Percentiles rank a stretch among this genome's conserved stretches.
Conservation (phyloP, 1,140 invertebrate species). For the Lasaia peninsularis region DNA sequence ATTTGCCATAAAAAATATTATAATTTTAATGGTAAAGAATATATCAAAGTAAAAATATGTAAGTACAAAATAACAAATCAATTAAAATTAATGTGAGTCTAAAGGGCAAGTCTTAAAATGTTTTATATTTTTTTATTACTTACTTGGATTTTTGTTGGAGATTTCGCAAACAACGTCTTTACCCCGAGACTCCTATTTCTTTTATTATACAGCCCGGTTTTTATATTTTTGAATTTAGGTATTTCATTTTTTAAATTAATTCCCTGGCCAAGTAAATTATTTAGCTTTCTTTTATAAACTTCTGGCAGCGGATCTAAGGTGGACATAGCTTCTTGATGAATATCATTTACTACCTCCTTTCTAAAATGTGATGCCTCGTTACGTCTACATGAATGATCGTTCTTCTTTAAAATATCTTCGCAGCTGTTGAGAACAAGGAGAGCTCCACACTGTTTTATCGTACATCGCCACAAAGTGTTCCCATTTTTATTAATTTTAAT, state of each 20-base stretch:
- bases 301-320: not conserved
- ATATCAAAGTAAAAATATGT: too few species aligned
- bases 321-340: not conserved
- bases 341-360: not conserved
- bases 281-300: not conserved
- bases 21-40: too few species aligned
- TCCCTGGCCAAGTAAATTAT: not conserved
- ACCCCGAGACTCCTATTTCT: not conserved
- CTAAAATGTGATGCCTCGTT: not conserved
- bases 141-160: too few species aligned
- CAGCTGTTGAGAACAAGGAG: too few species aligned
- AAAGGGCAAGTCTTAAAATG: too few species aligned
- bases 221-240: not conserved
- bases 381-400: not conserved
- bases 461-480: not conserved
- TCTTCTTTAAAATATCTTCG: not conserved
- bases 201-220: not conserved
- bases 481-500: not conserved
- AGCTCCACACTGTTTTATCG: too few species aligned
- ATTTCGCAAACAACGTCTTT: not conserved
- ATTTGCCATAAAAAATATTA: too few species aligned
- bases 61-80: too few species aligned
- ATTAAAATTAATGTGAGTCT: too few species aligned
- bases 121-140: too few species aligned
- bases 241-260: not conserved